Evolutionary conservation across 2,113 vertebrate species (phyloP).

Genomic region (Promerops cafer): DNA sequence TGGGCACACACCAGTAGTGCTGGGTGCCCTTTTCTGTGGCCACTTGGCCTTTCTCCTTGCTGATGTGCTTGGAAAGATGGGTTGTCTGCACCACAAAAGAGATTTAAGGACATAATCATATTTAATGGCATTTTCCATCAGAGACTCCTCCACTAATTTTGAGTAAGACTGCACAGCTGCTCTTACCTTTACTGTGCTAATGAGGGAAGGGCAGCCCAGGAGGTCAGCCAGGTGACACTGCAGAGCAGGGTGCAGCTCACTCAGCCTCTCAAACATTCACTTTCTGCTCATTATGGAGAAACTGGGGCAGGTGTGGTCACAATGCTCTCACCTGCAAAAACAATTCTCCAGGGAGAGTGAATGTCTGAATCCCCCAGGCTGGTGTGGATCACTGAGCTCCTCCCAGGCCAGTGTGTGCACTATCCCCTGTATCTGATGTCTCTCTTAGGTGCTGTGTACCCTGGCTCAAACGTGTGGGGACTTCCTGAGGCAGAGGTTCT

Average conservation of each 20-base stretch:
- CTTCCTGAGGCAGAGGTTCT: conserved; percentile 86
- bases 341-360: neutral
- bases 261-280: neutral
- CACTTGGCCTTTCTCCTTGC: neutral
- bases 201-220: neutral
- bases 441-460: conserved; percentile 83
- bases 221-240: neutral
- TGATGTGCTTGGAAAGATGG: no score
- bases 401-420: neutral
- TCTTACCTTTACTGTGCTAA: neutral
- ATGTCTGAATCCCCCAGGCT: no score
- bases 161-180: neutral
- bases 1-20: neutral
- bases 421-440: neutral
- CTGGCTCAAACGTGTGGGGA: conserved; percentile 83
- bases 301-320: neutral
- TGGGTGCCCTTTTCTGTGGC: neutral
- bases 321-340: neutral
- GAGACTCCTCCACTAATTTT: neutral
- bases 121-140: neutral
- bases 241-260: neutral
- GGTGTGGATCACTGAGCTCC: neutral
- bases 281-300: neutral
- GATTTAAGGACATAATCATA: neutral
- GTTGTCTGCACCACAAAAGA: neutral